Conservation (phyloP, 2,888 invertebrate genomes). For the Romanomermis culicivorax region DNA sequence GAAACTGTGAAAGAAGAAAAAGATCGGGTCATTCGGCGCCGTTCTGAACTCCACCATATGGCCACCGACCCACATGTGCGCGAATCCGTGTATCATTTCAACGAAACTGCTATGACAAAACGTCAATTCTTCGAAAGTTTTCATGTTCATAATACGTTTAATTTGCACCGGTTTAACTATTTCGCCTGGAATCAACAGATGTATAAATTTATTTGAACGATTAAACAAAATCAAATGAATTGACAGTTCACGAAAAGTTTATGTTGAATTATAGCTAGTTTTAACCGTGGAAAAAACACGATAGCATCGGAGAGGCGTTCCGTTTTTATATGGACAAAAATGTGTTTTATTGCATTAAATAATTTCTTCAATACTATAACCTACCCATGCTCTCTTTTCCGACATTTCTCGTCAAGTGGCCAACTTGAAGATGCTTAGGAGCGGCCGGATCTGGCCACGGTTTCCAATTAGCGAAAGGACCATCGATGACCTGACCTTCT, state of each 20-base stretch:
- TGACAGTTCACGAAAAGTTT: too few species aligned
- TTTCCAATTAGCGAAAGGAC: conserved; percentile 26
- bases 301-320: too few species aligned
- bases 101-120: conserved; percentile 16
- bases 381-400: too few species aligned
- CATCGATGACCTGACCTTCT: conserved; percentile 23
- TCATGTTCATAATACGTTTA: not conserved
- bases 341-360: too few species aligned
- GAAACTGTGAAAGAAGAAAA: conserved; percentile 29
- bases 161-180: not conserved
- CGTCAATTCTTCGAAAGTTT: conserved; percentile 1
- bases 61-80: conserved; percentile 27
- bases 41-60: conserved; percentile 24
- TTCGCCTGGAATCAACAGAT: too few species aligned
- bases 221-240: too few species aligned
- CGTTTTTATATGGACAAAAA: too few species aligned
- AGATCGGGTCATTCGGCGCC: conserved; percentile 29
- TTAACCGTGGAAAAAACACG: too few species aligned
- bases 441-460: conserved; percentile 15
- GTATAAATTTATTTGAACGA: too few species aligned
- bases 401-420: not conserved
- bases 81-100: conserved; percentile 20
- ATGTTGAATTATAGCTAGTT: too few species aligned
- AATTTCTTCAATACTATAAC: too few species aligned
- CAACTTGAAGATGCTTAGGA: not conserved